A percentile compares a stretch with the other conserved stretches of the same genome.
Evolutionary conservation across 2,888 invertebrate genomes (phyloP).

Genomic region (Branchinecta sandiegonensis): DNA sequence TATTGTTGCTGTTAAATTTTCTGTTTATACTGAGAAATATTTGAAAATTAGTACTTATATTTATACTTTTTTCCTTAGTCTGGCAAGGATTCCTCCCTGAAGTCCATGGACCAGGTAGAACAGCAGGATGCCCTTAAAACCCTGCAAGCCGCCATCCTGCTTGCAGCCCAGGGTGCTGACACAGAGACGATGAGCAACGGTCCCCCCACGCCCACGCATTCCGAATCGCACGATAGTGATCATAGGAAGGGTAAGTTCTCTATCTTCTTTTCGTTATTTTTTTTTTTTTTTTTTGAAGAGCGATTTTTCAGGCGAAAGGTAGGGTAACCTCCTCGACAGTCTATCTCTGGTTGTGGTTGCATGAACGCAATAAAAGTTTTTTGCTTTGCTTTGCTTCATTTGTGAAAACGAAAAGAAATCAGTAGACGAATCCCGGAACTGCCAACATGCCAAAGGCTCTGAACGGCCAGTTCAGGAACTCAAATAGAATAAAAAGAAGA

Average conservation of each 20-base stretch:
- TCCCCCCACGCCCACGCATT: slow-evolving; percentile 62
- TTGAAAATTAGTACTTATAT: slow-evolving; percentile 35
- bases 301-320: too few species aligned
- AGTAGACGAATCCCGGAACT: too few species aligned
- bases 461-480: too few species aligned
- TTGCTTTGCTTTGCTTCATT: too few species aligned
- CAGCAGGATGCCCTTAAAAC: slow-evolving; percentile 44
- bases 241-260: slow-evolving; percentile 46
- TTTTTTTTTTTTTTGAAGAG: slow-evolving; percentile 10
- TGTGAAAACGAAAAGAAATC: too few species aligned
- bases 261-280: slow-evolving; percentile 13
- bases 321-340: too few species aligned
- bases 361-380: too few species aligned
- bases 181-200: slow-evolving; percentile 33
- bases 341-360: too few species aligned
- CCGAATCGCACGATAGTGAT: slow-evolving; percentile 45
- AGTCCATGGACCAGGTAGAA: slow-evolving; percentile 43
- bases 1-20: too few species aligned
- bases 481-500: too few species aligned
- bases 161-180: slow-evolving; percentile 30
- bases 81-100: slow-evolving; percentile 24
- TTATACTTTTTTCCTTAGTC: slow-evolving; percentile 35
- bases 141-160: slow-evolving; percentile 38
- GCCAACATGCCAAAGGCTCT: too few species aligned
- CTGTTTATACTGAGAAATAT: too few species aligned